These are phyloP conservation scores for Pangasius larnaudii DNA, from an alignment of 2,797 vertebrate genomes.

Conservation along the genomic window DNA sequence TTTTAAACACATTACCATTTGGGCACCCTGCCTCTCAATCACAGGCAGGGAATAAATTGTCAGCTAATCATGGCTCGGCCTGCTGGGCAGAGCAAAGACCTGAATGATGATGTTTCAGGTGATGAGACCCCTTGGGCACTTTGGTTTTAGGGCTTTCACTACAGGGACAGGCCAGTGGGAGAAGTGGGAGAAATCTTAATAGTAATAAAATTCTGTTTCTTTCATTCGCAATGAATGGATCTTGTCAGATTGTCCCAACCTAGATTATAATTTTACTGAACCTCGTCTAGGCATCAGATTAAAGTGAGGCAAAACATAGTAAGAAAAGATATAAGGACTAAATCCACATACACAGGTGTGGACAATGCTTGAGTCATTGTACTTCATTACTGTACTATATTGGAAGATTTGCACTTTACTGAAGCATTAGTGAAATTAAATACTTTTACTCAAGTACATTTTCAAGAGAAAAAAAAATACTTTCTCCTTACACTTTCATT, in stretches of 20 bases:
- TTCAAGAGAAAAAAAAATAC: neutral
- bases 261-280: neutral
- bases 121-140: constrained; percentile 50
- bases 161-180: constrained; percentile 16
- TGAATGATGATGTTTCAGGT: constrained; percentile 74
- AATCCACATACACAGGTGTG: neutral
- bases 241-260: neutral
- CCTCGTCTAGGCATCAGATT: neutral
- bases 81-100: constrained; percentile 50
- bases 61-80: constrained; percentile 74
- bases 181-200: constrained; percentile 27
- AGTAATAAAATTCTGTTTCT: neutral
- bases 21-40: constrained; percentile 71
- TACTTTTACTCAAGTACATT: neutral
- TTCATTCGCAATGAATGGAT: neutral
- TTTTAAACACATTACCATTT: constrained; percentile 87
- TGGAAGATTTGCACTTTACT: neutral
- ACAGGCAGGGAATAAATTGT: constrained; percentile 76
- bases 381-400: neutral
- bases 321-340: neutral
- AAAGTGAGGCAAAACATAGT: neutral
- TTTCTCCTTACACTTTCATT: neutral
- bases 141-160: constrained; percentile 37
- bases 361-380: neutral
- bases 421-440: neutral